Conservation (phyloP, 1,140 invertebrate species). For the Teleogryllus occipitalis region DNA sequence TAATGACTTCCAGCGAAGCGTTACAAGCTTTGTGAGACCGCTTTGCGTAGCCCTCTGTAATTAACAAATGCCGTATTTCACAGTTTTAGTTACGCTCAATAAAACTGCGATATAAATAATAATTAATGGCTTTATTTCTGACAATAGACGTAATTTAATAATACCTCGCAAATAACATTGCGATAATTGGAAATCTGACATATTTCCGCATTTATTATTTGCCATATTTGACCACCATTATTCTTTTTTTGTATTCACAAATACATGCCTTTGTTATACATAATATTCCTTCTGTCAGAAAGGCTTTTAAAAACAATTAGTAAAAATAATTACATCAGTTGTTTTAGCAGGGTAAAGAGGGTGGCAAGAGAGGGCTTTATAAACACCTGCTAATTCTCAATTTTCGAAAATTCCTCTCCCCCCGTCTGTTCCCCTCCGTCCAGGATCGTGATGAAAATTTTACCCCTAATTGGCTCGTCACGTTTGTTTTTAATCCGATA, state of each 20-base stretch:
- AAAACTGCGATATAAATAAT: conserved; percentile 6
- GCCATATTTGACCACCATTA: neutral
- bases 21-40: neutral
- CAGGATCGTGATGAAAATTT: neutral
- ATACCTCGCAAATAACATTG: neutral
- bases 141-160: conserved; percentile 2
- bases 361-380: neutral
- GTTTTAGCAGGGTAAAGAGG: neutral
- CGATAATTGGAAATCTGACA: neutral
- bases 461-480: neutral
- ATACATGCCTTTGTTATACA: neutral
- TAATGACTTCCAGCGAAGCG: neutral
- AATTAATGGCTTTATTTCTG: neutral
- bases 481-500: conserved; percentile 5
- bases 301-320: conserved; percentile 5
- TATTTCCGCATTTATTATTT: conserved; percentile 6
- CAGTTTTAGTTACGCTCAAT: neutral
- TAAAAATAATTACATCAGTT: conserved; percentile 2
- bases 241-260: neutral
- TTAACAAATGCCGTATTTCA: neutral
- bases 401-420: neutral
- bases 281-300: neutral
- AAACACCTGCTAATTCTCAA: conserved; percentile 4
- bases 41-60: neutral
- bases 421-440: neutral